Percentiles rank a stretch among this genome's conserved stretches.
These are phyloP conservation scores for Phallusia fumigata DNA, from an alignment of 23 tunicate genomes.

Conservation along the genomic window DNA sequence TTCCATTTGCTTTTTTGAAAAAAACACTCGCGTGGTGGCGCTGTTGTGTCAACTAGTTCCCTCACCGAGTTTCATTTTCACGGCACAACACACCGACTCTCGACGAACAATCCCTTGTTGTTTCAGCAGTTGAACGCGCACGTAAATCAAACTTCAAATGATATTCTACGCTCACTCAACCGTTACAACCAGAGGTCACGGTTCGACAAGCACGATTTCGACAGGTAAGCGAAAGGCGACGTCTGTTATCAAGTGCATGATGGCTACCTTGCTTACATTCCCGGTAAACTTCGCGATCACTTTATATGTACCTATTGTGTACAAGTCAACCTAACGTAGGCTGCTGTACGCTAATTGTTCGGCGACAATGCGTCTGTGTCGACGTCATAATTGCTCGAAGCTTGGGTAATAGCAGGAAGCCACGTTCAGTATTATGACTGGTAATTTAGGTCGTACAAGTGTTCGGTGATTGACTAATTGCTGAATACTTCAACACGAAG, in stretches of 20 bases:
- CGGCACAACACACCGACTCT: no score
- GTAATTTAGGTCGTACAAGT: not conserved
- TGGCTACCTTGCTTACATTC: not conserved
- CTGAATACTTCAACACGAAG: not conserved
- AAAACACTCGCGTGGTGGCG: no score
- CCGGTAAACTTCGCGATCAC: not conserved
- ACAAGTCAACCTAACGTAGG: not conserved
- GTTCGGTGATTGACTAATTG: not conserved
- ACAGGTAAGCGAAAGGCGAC: not conserved
- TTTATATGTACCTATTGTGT: not conserved
- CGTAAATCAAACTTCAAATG: slow-evolving; percentile 9
- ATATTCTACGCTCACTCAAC: not conserved
- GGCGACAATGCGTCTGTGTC: not conserved
- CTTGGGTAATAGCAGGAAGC: slow-evolving; percentile 9
- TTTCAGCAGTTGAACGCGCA: not conserved
- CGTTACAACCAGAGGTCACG: not conserved
- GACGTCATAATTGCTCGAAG: not conserved
- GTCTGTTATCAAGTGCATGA: slow-evolving; percentile 4
- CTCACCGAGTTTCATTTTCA: no score
- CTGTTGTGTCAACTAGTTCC: no score
- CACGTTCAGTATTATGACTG: not conserved
- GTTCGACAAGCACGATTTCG: not conserved
- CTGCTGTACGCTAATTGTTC: not conserved
- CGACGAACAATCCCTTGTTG: not conserved
- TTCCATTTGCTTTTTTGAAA: no score